phyloP scores from a whole-genome alignment of 1,140 invertebrate genomes.

The Ostrea denselamellosa region DNA sequence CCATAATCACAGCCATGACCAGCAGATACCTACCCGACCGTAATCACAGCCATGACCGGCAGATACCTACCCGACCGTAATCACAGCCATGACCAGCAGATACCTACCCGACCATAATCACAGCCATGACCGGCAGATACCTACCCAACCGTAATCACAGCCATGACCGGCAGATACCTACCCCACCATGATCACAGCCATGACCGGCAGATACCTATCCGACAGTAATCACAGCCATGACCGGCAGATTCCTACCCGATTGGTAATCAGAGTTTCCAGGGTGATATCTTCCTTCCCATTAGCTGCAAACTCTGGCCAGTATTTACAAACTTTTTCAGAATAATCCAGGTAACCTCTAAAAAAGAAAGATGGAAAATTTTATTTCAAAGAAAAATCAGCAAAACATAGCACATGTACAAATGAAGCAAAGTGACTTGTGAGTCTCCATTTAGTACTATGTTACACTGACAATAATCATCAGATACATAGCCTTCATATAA shows the following conservation, averaged over 20 bases:
- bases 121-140: no score
- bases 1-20: neutral
- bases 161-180: constrained; percentile 43
- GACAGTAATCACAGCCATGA: neutral
- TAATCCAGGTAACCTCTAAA: constrained; percentile 74
- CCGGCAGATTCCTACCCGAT: constrained; percentile 62
- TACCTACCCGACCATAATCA: constrained; percentile 65
- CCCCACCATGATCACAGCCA: constrained; percentile 60
- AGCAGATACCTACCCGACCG: constrained; percentile 64
- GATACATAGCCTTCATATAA: no score
- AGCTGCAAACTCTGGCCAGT: constrained; percentile 79
- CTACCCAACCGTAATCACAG: neutral
- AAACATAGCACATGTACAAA: no score
- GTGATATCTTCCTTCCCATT: constrained; percentile 79
- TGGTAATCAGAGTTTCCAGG: constrained; percentile 73
- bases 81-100: neutral
- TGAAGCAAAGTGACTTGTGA: no score
- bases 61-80: no score
- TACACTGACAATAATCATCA: no score
- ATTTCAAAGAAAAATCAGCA: neutral
- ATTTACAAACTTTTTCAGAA: constrained; percentile 72
- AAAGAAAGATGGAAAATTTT: constrained; percentile 16
- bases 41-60: no score
- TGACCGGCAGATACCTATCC: no score
- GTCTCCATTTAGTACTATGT: no score